phyloP scores from a whole-genome alignment of 2,797 vertebrate species.

The Prionace glauca region DNA sequence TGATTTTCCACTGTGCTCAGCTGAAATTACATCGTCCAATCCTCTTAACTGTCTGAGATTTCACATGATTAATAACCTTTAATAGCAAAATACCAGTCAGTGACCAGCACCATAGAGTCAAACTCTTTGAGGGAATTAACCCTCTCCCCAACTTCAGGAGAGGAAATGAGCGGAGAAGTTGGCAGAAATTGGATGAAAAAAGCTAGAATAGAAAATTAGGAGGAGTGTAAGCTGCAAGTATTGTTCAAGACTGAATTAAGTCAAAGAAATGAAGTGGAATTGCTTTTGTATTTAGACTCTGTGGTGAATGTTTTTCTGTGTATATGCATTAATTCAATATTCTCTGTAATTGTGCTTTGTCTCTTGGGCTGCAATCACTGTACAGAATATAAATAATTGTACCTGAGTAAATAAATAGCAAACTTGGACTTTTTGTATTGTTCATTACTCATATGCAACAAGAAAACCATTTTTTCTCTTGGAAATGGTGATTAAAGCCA shows the following conservation, averaged over 20 bases:
- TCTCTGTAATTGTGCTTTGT: constrained; percentile 15
- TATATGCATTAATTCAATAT: constrained; percentile 24
- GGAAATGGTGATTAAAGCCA: background rate
- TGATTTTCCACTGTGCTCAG: background rate
- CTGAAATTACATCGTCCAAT: background rate
- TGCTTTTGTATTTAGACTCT: background rate
- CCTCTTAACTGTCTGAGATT: background rate
- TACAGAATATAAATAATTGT: constrained; percentile 33
- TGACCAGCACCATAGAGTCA: background rate
- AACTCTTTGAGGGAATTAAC: background rate
- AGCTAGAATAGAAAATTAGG: background rate
- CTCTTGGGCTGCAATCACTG: background rate
- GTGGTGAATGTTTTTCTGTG: background rate
- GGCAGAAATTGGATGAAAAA: background rate
- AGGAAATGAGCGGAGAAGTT: background rate
- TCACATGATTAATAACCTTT: background rate
- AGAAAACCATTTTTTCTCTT: background rate
- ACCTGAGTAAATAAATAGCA: constrained; percentile 15
- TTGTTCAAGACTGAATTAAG: constrained; percentile 5
- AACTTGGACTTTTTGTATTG: background rate
- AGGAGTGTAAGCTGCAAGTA: background rate
- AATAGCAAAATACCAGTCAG: background rate
- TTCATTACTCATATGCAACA: constrained; percentile 1
- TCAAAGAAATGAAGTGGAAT: background rate
- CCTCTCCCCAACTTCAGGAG: background rate